Conservation (phyloP, 2,888 invertebrate species). For the Carabus problematicus region DNA sequence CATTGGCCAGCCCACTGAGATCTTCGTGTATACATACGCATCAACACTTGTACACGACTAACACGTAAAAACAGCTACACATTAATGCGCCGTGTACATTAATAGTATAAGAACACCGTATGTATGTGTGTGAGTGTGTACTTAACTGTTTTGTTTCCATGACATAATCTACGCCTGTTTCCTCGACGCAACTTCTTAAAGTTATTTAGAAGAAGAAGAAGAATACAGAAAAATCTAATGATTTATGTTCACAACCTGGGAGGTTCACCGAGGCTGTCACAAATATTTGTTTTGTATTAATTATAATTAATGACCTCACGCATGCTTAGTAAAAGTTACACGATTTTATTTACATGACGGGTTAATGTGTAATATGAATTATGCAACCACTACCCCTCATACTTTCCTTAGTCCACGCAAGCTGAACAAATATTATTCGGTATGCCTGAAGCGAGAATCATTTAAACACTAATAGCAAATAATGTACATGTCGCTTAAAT, state of each 20-base stretch:
- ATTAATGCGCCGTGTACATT: slow-evolving; percentile 2
- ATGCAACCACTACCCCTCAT: too few relatives aligned
- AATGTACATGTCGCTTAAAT: too few relatives aligned
- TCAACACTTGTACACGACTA: neutral
- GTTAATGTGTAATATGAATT: too few relatives aligned
- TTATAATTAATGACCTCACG: too few relatives aligned
- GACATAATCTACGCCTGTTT: slow-evolving; percentile 13
- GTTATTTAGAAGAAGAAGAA: slow-evolving; percentile 12
- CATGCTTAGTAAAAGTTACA: too few relatives aligned
- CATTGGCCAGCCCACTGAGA: too few relatives aligned
- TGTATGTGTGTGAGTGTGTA: slow-evolving; percentile 4
- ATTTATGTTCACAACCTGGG: slow-evolving; percentile 15
- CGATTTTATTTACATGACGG: too few relatives aligned
- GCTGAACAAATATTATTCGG: too few relatives aligned
- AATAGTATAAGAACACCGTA: neutral
- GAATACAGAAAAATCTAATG: neutral
- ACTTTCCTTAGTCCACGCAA: too few relatives aligned
- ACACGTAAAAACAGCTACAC: neutral
- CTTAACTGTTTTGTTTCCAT: slow-evolving; percentile 12
- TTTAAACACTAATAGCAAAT: too few relatives aligned
- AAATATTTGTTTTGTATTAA: slow-evolving; percentile 13
- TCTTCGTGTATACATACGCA: slow-evolving; percentile 8
- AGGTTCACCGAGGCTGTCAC: slow-evolving; percentile 13
- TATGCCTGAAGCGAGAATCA: too few relatives aligned
- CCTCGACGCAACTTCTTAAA: neutral